These are phyloP conservation scores for Himalopsyche kuldschensis DNA, from an alignment of 2,888 invertebrate species.

Conservation along the genomic window DNA sequence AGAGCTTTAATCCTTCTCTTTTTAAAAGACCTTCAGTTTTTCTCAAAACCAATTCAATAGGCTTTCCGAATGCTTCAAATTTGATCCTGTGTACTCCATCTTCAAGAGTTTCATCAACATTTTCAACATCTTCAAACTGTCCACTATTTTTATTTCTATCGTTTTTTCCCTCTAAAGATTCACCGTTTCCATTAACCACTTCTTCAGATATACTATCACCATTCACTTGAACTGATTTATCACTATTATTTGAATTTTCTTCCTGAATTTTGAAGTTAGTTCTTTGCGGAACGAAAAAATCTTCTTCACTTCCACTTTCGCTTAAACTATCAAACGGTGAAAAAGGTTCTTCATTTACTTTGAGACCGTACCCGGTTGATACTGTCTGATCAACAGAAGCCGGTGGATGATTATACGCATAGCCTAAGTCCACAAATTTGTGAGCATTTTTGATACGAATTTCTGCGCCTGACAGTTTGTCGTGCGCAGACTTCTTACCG, in stretches of 20 bases:
- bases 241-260: not conserved
- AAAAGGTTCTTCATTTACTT: not conserved
- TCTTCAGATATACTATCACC: slow-evolving; percentile 2
- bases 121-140: slow-evolving; percentile 45
- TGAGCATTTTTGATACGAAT: slow-evolving; percentile 52
- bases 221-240: not conserved
- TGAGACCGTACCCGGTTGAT: not conserved
- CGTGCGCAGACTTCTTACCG: slow-evolving; percentile 46
- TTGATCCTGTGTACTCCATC: slow-evolving; percentile 67
- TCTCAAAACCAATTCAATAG: slow-evolving; percentile 72
- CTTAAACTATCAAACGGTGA: not conserved
- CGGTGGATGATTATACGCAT: not conserved
- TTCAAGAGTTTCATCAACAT: slow-evolving; percentile 49
- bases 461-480: slow-evolving; percentile 49
- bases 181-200: slow-evolving; percentile 45
- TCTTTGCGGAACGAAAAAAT: not conserved
- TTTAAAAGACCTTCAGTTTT: slow-evolving; percentile 78
- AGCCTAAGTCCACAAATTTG: slow-evolving; percentile 48
- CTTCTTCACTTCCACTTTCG: not conserved
- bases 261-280: not conserved
- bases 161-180: slow-evolving; percentile 46
- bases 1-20: slow-evolving; percentile 77
- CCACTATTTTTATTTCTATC: slow-evolving; percentile 42
- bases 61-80: slow-evolving; percentile 79
- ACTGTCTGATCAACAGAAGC: not conserved